Base-by-base conservation (phyloP, 1,140 invertebrate genomes). In the Drosophila bipectinata region DNA sequence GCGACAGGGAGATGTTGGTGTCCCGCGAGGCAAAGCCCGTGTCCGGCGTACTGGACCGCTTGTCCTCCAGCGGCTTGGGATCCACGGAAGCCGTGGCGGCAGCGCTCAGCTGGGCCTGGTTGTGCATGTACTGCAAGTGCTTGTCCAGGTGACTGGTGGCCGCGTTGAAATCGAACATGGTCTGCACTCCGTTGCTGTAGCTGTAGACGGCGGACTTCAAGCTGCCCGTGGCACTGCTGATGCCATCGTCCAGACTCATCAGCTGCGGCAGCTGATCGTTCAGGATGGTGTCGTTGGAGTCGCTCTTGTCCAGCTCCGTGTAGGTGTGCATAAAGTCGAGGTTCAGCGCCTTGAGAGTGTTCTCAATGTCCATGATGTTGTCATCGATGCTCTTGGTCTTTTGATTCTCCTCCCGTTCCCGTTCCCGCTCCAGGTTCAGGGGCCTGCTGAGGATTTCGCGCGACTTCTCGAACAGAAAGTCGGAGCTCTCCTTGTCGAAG, bases 381-480 rank as follows among this genome's bases (percentile, higher is more conserved):
- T 92, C 91, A 21, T 81, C 87, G 15, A 91, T 76, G 45, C 77
- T 78, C 41, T 80, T 72, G 3, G 77, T 66, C 54, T 82, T 49
- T 34, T 64, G 48, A 24, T 34, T n/a, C 12, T 44, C 51, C 30
- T 28, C 41, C 12, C 34, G 32, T 34, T 78, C 77, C 7, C 72
- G 21, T 21, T 28, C 41, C 12, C 34, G 66, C 5, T 82, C 83
- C n/a, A 73, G 56, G 45, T 88, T 90, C 30, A 92, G 93, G 0
- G 94, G 94, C 47, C 94, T 94, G 0, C 94, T 94, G 0, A 96
- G 90, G 1, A 95, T 89, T 90, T 95, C 95, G 1, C 95, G 93
- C 0, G 95, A 95, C 72, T 95, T 95, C 4, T 95, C 94, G 67
- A 96, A 95, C 79, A 94, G 95, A 75, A 95, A 95, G 85, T 96